Evolutionary conservation across 2,888 invertebrate genomes (phyloP), one percentile per base, ranked within the genome.

Genomic region (Lottia scabra): DNA sequence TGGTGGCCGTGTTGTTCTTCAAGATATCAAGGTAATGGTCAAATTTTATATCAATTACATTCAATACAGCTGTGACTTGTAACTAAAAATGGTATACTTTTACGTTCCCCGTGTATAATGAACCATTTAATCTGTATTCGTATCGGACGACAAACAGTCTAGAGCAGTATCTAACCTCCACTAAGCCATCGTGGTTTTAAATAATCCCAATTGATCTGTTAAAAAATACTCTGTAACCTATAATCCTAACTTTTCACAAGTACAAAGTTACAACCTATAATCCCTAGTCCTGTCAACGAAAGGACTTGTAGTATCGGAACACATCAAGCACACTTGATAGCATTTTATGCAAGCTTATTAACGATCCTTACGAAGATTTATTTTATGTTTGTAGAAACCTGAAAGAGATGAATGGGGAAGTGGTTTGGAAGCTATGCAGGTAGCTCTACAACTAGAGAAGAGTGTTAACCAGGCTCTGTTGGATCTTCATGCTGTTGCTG

Each of bases 401-500:
- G 86, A 89, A 19, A 91, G 91, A 77, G 92, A 92, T 82, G 92
- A 93, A 80, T 95, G 94, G 94, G 91, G 92, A 26, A 91, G 91
- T 67, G 92, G 93, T 1, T 91, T 93, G 81, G 93, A 93, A 64
- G 95, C 95, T 0, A 93, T 96, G 92, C 89, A 90, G 72, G 92
- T 93, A 3, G 95, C 95, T 13, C 90, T 96, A 68, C 91, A 92
- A 62, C 90, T 96, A 83, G 96, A 96, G 88, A 94, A 94, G 87
- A 91, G 90, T 83, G 95, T 96, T 56, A 96, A 96, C 88, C 92
- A 94, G 90, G 70, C 92, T 77, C 91, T 96, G 45, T 87, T 96
- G 67, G 91, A 93, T 71, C 84, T 91, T 27, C 95, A 95, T 85
- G 90, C 90, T 4, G 80, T 93, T 67, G 94, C 94, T 4, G 90